A percentile compares a stretch with the other conserved stretches of the same genome.
Evolutionary conservation across 64 coral and sea anemone species (phyloP).

Genomic region (Actinia tenebrosa): DNA sequence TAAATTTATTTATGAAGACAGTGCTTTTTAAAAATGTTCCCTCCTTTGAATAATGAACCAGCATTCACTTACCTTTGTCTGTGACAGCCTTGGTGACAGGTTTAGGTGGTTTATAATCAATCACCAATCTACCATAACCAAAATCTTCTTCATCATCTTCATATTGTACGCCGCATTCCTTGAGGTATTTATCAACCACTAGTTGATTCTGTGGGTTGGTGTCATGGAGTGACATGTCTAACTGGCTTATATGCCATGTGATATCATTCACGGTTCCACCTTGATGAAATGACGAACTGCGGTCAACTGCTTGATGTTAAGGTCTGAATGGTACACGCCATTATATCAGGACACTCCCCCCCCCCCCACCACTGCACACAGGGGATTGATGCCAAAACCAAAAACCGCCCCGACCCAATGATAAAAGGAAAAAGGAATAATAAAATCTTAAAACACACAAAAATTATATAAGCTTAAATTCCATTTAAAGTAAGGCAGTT

Average conservation of each 20-base stretch:
- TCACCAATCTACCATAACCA: constrained; percentile 70
- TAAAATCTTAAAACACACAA: too few relatives aligned
- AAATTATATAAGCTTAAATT: too few relatives aligned
- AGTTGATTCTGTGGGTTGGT: constrained; percentile 66
- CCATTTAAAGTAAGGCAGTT: too few relatives aligned
- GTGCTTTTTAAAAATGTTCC: too few relatives aligned
- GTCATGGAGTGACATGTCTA: constrained; percentile 42
- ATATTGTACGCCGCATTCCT: constrained; percentile 61
- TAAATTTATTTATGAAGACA: too few relatives aligned
- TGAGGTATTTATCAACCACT: constrained; percentile 88
- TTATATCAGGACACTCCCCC: background rate
- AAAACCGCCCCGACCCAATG: too few relatives aligned
- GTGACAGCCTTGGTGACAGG: constrained; percentile 36
- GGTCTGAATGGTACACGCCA: background rate
- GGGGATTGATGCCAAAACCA: too few relatives aligned
- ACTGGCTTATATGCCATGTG: constrained; percentile 62
- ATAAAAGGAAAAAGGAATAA: too few relatives aligned
- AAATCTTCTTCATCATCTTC: constrained; percentile 79
- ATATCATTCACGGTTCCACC: constrained; percentile 76
- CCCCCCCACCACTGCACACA: too few relatives aligned
- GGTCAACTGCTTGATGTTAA: constrained; percentile 19
- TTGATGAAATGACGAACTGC: constrained; percentile 63
- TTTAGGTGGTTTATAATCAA: constrained; percentile 82
- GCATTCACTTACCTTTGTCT: constrained; percentile 50
- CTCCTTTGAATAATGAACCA: too few relatives aligned